Conservation (phyloP, 2,888 invertebrate genomes). For the Drosophila merina region DNA sequence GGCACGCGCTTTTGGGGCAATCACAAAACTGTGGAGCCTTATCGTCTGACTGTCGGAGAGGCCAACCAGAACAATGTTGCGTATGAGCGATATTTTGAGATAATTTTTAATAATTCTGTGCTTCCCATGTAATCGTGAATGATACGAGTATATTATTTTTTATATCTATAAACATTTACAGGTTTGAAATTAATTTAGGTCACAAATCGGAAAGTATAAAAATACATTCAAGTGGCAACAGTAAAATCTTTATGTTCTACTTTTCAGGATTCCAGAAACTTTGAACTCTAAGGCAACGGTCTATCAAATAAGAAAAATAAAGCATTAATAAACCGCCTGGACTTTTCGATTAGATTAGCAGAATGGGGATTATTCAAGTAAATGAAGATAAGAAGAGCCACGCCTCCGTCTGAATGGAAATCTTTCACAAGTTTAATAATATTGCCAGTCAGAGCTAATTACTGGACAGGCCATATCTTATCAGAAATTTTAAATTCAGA, state of each 20-base stretch:
- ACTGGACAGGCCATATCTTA: constrained; percentile 39
- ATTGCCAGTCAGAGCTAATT: constrained; percentile 33
- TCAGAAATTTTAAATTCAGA: constrained; percentile 7
- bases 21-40: constrained; percentile 9
- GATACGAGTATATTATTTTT: neutral
- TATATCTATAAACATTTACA: neutral
- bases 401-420: constrained; percentile 47
- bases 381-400: constrained; percentile 33
- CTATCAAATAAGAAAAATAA: neutral
- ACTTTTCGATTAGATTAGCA: constrained; percentile 20
- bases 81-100: constrained; percentile 21
- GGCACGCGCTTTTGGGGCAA: constrained; percentile 39
- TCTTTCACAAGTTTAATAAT: constrained; percentile 29
- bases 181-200: no score
- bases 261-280: constrained; percentile 2
- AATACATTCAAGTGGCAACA: neutral
- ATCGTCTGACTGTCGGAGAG: constrained; percentile 13
- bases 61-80: constrained; percentile 37
- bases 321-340: neutral
- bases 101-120: constrained; percentile 11
- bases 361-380: constrained; percentile 6
- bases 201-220: no score
- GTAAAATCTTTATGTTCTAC: neutral
- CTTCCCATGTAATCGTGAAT: neutral
- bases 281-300: constrained; percentile 17